These are phyloP conservation scores for Balearica regulorum DNA, from an alignment of 2,797 vertebrate species.

Conservation along the genomic window DNA sequence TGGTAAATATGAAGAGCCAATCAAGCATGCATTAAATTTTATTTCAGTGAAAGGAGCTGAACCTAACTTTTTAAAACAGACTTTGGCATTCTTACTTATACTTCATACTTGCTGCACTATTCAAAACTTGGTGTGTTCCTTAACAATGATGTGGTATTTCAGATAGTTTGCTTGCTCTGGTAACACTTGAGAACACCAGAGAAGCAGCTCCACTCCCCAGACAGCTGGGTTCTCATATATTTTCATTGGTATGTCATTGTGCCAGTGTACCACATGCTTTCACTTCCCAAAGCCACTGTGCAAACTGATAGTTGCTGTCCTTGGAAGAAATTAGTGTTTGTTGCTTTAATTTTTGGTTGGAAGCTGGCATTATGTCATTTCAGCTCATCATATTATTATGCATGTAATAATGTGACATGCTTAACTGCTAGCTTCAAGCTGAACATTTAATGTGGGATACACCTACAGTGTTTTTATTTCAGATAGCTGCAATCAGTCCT, in stretches of 20 bases:
- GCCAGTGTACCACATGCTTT: neutral
- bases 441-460: conserved; percentile 53
- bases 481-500: conserved; percentile 17
- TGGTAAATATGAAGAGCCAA: neutral
- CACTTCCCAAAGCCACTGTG: neutral
- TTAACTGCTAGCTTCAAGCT: conserved; percentile 62
- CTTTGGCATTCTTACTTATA: neutral
- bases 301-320: neutral
- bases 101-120: neutral
- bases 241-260: neutral
- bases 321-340: conserved; percentile 43
- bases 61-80: neutral
- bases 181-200: neutral
- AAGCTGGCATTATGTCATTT: conserved; percentile 56
- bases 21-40: neutral
- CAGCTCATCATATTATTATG: conserved; percentile 54
- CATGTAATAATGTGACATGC: conserved; percentile 56
- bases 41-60: neutral
- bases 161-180: neutral
- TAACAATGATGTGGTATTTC: neutral
- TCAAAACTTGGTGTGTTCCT: neutral
- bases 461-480: conserved; percentile 16
- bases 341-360: conserved; percentile 53
- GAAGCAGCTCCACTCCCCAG: neutral
- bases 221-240: neutral